These are phyloP conservation scores for Nasonia oneida DNA, from an alignment of 2,888 invertebrate species.

Conservation along the genomic window DNA sequence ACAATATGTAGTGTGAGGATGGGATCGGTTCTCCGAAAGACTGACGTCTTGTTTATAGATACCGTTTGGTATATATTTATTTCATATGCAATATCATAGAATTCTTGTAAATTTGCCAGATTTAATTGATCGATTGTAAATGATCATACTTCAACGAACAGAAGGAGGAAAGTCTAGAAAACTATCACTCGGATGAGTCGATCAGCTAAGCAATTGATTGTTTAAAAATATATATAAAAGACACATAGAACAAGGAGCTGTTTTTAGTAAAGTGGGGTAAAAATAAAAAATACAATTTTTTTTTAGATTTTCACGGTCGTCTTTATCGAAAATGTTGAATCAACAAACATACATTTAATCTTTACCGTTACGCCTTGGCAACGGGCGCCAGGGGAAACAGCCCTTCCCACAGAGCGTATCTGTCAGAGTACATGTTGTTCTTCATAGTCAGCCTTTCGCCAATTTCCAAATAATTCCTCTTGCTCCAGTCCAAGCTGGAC, in stretches of 20 bases:
- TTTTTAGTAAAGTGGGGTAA: no score
- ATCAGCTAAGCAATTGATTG: background rate
- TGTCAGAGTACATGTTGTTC: conserved; percentile 64
- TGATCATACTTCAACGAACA: background rate
- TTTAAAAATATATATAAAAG: background rate
- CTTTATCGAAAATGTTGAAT: background rate
- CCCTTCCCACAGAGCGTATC: conserved; percentile 67
- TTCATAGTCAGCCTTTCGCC: conserved; percentile 63
- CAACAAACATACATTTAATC: background rate
- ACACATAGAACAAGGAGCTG: background rate
- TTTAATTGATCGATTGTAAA: no score
- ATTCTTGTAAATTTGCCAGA: no score
- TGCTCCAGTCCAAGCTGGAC: conserved; percentile 74
- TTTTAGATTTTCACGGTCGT: background rate
- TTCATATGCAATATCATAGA: no score
- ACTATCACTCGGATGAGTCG: background rate
- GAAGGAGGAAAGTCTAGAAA: background rate
- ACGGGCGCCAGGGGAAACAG: conserved; percentile 65
- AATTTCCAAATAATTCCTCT: conserved; percentile 77
- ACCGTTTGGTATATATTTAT: no score
- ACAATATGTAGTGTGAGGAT: background rate
- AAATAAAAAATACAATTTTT: background rate
- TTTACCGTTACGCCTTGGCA: background rate
- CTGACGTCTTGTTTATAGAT: background rate
- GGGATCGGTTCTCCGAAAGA: background rate